Evolutionary conservation across 2,888 invertebrate genomes (phyloP).

Genomic region (Morpho deidamia): DNA sequence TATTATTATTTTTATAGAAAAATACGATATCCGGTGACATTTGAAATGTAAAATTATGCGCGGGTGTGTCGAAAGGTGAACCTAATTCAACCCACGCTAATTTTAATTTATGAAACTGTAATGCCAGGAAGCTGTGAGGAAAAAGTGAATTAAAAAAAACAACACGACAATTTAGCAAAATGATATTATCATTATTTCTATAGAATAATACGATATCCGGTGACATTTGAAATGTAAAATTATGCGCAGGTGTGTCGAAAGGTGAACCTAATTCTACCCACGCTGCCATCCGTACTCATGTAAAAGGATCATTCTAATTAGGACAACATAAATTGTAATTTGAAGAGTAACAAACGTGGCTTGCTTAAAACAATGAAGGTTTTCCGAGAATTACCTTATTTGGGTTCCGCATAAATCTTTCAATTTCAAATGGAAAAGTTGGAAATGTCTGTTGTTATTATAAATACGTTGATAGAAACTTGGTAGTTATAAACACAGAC

Average conservation of each 20-base stretch:
- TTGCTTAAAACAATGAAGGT: neutral
- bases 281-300: conserved; percentile 2
- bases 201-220: no score
- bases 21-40: neutral
- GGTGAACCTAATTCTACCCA: neutral
- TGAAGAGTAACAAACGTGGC: neutral
- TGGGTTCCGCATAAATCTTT: neutral
- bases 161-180: no score
- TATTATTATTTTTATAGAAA: no score
- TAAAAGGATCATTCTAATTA: conserved; percentile 10
- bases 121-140: no score
- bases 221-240: conserved; percentile 2
- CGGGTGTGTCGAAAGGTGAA: conserved; percentile 11
- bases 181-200: no score
- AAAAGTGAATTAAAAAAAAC: no score
- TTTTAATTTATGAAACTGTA: no score
- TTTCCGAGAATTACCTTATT: neutral
- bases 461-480: no score
- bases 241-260: conserved; percentile 11
- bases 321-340: conserved; percentile 5
- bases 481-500: no score
- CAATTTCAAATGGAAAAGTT: no score
- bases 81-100: neutral
- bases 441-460: no score
- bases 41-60: conserved; percentile 6